These are phyloP conservation scores for Fistularia tabacaria DNA, from an alignment of 2,797 vertebrate genomes.

Conservation along the genomic window DNA sequence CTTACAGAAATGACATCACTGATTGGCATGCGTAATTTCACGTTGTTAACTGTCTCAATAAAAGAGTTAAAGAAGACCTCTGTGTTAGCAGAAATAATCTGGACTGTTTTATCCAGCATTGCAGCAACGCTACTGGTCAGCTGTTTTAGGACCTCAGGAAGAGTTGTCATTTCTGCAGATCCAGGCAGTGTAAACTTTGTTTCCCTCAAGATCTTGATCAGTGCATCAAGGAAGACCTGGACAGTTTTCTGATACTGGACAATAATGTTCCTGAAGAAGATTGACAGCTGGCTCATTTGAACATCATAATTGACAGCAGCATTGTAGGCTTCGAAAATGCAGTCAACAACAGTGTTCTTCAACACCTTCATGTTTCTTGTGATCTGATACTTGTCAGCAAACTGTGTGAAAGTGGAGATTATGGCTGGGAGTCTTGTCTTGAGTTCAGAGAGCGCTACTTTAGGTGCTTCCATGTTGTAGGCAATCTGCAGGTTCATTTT, in stretches of 20 bases:
- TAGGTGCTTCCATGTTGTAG: slow-evolving; percentile 77
- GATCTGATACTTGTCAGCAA: slow-evolving; percentile 75
- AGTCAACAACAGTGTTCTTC: slow-evolving; percentile 60
- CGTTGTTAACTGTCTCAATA: slow-evolving; percentile 66
- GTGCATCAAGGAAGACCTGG: slow-evolving; percentile 69
- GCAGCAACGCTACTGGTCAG: slow-evolving; percentile 54
- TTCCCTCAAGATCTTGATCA: slow-evolving; percentile 74
- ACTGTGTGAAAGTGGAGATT: slow-evolving; percentile 45
- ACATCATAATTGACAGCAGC: slow-evolving; percentile 50
- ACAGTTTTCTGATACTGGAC: slow-evolving; percentile 45
- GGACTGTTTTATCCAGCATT: slow-evolving; percentile 53
- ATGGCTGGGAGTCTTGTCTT: slow-evolving; percentile 74
- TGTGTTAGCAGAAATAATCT: slow-evolving; percentile 41
- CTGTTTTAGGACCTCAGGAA: slow-evolving; percentile 68
- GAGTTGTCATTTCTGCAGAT: slow-evolving; percentile 65
- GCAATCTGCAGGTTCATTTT: slow-evolving; percentile 69
- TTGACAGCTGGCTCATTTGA: slow-evolving; percentile 67
- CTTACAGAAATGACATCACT: slow-evolving; percentile 61
- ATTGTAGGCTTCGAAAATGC: slow-evolving; percentile 59
- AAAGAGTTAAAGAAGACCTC: slow-evolving; percentile 66
- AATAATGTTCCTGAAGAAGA: slow-evolving; percentile 64
- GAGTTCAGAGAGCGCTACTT: slow-evolving; percentile 69
- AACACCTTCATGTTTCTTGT: slow-evolving; percentile 66
- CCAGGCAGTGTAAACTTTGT: slow-evolving; percentile 80
- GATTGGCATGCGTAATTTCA: slow-evolving; percentile 68